These are phyloP conservation scores for Girardia tigrina DNA, from an alignment of 2,888 invertebrate genomes.

Conservation along the genomic window DNA sequence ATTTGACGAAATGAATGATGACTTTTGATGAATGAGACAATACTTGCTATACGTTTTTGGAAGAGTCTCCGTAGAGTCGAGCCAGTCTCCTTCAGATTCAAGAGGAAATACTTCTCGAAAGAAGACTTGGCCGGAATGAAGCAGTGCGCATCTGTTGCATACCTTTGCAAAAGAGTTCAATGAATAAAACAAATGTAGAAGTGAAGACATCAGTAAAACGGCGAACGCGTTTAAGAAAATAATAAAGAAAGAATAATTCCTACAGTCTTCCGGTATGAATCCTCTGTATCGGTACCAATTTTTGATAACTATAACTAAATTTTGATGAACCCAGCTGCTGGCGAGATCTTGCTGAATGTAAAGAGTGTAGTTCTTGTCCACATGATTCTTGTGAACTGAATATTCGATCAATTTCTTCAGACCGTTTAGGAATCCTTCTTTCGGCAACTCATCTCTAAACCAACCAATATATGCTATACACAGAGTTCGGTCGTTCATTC, in stretches of 20 bases:
- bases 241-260: not conserved
- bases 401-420: slow-evolving; percentile 30
- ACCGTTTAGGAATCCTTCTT: not conserved
- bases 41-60: not conserved
- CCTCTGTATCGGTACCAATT: not conserved
- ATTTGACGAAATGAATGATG: not conserved
- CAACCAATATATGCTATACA: slow-evolving; percentile 29
- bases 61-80: too few species aligned
- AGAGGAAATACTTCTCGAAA: not conserved
- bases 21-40: not conserved
- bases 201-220: too few species aligned
- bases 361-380: slow-evolving; percentile 26
- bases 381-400: not conserved
- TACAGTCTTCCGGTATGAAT: not conserved
- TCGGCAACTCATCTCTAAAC: slow-evolving; percentile 19
- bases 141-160: too few species aligned
- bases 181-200: too few species aligned
- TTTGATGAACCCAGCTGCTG: not conserved
- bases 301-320: not conserved
- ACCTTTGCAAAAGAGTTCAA: too few species aligned
- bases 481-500: not conserved
- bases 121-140: too few species aligned
- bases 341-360: slow-evolving; percentile 24
- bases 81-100: not conserved
- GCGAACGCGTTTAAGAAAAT: too few species aligned